Percentiles rank a stretch among this genome's conserved stretches.
Conservation (phyloP, 2,797 vertebrate genomes). For the Bryconaethiops microstoma region DNA sequence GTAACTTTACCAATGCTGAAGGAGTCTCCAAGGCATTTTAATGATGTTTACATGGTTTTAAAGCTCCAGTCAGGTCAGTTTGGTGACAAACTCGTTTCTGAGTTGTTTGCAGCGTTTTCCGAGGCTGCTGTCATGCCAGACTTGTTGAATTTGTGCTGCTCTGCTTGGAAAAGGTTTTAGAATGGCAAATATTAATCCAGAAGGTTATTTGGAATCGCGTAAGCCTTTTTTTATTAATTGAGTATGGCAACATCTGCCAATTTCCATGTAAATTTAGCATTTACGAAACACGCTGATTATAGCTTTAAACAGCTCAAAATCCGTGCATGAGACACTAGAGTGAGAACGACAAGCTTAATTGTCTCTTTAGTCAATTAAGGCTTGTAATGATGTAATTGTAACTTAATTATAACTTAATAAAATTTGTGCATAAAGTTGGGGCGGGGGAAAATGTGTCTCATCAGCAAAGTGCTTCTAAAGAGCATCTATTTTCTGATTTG, state of each 20-base stretch:
- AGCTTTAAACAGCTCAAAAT: conserved; percentile 34
- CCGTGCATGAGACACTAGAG: conserved; percentile 39
- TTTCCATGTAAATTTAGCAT: conserved; percentile 21
- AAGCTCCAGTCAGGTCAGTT: not conserved
- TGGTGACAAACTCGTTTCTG: not conserved
- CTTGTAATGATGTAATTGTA: conserved; percentile 28
- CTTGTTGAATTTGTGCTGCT: not conserved
- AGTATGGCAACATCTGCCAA: not conserved
- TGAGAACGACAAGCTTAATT: conserved; percentile 12
- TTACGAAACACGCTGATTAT: not conserved
- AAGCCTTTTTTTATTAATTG: not conserved
- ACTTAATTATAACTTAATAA: conserved; percentile 49
- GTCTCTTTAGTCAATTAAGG: conserved; percentile 36
- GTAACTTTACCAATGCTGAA: conserved; percentile 15
- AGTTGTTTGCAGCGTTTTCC: not conserved
- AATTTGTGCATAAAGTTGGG: conserved; percentile 36
- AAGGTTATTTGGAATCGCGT: not conserved
- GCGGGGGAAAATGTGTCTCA: conserved; percentile 70
- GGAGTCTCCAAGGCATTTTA: not conserved
- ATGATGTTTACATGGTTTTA: conserved; percentile 14
- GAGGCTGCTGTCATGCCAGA: too few species aligned
- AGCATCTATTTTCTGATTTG: conserved; percentile 84
- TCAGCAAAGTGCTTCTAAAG: conserved; percentile 77
- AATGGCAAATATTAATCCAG: not conserved
- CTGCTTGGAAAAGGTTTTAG: not conserved